phyloP scores from a whole-genome alignment of 2,888 invertebrate genomes.

The Tipula confusa region DNA sequence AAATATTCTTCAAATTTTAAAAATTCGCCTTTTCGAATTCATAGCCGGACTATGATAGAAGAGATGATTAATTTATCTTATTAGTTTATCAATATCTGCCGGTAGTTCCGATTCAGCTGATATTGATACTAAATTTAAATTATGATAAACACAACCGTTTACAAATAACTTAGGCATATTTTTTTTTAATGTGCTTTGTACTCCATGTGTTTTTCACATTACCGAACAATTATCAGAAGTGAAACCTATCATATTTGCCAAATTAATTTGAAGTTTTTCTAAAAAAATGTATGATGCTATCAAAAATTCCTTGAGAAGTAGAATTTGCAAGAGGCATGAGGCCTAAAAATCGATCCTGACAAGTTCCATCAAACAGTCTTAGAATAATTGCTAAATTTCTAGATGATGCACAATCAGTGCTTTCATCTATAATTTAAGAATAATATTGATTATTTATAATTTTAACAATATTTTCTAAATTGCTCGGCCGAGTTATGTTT shows the following conservation, averaged over 20 bases:
- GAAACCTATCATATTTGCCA: background rate
- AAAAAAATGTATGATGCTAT: background rate
- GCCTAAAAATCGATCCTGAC: background rate
- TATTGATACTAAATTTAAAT: slow-evolving; percentile 28
- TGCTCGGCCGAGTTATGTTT: slow-evolving; percentile 32
- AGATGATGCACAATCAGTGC: slow-evolving; percentile 30
- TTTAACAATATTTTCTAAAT: slow-evolving; percentile 21
- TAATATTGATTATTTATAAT: slow-evolving; percentile 33
- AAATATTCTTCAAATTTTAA: slow-evolving; percentile 26
- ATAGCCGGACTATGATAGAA: slow-evolving; percentile 29
- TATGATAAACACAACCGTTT: slow-evolving; percentile 1
- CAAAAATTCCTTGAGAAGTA: background rate
- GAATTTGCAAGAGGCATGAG: background rate
- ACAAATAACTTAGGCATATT: background rate
- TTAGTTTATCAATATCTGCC: background rate
- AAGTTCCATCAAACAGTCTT: slow-evolving; percentile 31
- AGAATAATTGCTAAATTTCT: slow-evolving; percentile 33
- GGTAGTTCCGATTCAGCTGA: slow-evolving; percentile 26
- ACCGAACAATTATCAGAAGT: background rate
- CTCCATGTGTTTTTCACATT: background rate
- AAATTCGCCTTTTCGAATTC: slow-evolving; percentile 26
- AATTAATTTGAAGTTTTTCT: background rate
- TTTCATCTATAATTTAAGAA: slow-evolving; percentile 34
- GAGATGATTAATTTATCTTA: slow-evolving; percentile 31
- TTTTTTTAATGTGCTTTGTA: background rate